These are phyloP conservation scores for Mactromeris polynyma DNA, from an alignment of 2,888 invertebrate genomes.

Conservation along the genomic window DNA sequence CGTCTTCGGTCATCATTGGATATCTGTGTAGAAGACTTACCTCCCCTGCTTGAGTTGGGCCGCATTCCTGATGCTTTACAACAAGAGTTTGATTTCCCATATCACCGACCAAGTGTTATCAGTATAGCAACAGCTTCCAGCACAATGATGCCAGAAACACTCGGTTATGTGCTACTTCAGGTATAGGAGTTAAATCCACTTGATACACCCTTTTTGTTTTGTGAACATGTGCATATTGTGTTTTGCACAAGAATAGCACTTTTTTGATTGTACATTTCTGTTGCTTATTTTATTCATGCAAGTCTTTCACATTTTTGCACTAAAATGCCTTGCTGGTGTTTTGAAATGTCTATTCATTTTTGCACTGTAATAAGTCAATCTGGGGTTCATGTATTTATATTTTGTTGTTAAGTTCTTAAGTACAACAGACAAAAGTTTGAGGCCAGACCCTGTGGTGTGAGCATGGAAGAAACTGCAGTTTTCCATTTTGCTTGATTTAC, in stretches of 20 bases:
- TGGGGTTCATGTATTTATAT: too few relatives aligned
- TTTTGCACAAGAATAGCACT: neutral
- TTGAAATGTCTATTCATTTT: too few relatives aligned
- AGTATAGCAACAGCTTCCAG: slow-evolving; percentile 82
- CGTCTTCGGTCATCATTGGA: slow-evolving; percentile 84
- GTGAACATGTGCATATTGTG: neutral
- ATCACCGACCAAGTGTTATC: slow-evolving; percentile 84
- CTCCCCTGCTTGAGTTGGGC: slow-evolving; percentile 84
- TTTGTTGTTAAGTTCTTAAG: too few relatives aligned
- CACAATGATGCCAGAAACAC: slow-evolving; percentile 84
- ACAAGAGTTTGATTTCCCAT: slow-evolving; percentile 83
- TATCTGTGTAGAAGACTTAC: slow-evolving; percentile 83
- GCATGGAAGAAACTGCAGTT: too few relatives aligned
- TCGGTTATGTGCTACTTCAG: slow-evolving; percentile 85
- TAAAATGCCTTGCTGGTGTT: too few relatives aligned
- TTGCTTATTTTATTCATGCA: too few relatives aligned
- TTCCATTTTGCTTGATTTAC: neutral
- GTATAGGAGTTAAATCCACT: slow-evolving; percentile 66
- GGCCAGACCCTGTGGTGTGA: too few relatives aligned
- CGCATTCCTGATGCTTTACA: slow-evolving; percentile 70
- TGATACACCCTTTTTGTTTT: neutral
- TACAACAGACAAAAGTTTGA: too few relatives aligned
- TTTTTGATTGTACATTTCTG: neutral
- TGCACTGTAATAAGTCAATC: too few relatives aligned
- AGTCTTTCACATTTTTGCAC: too few relatives aligned